phyloP scores from a whole-genome alignment of 2,113 vertebrate genomes.

The Phrynosoma blainvillii region DNA sequence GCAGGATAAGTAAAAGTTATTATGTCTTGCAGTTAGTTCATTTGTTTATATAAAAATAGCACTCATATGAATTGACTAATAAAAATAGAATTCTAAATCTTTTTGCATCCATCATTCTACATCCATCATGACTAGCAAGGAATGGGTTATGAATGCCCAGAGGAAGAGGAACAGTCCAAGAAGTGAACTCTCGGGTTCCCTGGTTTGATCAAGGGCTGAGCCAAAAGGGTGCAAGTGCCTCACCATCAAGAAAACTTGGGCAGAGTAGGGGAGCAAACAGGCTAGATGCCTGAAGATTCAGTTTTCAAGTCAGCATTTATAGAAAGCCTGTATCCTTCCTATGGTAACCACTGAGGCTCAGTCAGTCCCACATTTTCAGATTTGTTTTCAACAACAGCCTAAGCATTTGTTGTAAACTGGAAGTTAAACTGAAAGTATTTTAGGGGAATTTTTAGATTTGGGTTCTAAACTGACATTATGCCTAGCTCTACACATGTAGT shows the following conservation, averaged over 20 bases:
- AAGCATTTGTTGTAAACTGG: not conserved
- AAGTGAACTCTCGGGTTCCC: slow-evolving; percentile 71
- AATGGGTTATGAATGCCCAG: slow-evolving; percentile 59
- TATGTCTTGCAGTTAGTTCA: not conserved
- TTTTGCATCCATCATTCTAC: not conserved
- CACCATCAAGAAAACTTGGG: slow-evolving; percentile 72
- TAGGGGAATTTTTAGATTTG: not conserved
- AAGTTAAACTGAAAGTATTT: not conserved
- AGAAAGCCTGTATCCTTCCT: not conserved
- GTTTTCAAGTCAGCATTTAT: slow-evolving; percentile 27
- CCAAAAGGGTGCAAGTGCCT: slow-evolving; percentile 74
- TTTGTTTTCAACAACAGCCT: not conserved
- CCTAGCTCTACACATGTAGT: too few species aligned
- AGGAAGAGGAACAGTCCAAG: slow-evolving; percentile 75
- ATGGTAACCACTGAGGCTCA: not conserved
- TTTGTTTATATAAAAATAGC: not conserved
- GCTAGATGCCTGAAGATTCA: slow-evolving; percentile 45
- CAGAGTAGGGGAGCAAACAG: slow-evolving; percentile 60
- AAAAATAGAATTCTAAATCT: slow-evolving; percentile 10
- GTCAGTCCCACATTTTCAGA: not conserved
- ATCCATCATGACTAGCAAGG: slow-evolving; percentile 13
- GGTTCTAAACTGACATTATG: not conserved
- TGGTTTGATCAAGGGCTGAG: slow-evolving; percentile 75
- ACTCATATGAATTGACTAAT: slow-evolving; percentile 23
- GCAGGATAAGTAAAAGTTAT: not conserved